Base-by-base conservation (phyloP, 2,113 vertebrate genomes). In the Oplegnathus fasciatus region DNA sequence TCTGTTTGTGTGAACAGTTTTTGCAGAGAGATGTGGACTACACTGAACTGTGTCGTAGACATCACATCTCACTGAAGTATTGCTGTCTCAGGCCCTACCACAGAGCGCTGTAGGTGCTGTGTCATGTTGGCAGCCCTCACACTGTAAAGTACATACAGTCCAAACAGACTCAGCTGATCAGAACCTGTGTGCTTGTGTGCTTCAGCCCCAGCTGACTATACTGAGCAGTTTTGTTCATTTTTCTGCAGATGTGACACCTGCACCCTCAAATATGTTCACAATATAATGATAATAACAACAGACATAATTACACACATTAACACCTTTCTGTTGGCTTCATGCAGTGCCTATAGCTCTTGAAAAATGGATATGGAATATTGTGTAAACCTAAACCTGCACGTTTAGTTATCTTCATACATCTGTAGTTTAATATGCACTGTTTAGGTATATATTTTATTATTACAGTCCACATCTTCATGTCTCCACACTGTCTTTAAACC, bases 41-140 rank as follows among this genome's bases (percentile, higher is more conserved):
- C 74, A 37, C 22, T 70, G 57, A 71, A 62, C 32, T 22, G 30
- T 71, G 5, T n/a, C 48, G 58, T 26, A 32, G 26, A 58, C 37
- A 46, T 62, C 83, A 37, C 74, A n/a, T 62, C 69, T 58, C 57
- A 1, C 72, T 80, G 28, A 76, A 48, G 72, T 62, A 24, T 70
- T 62, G 40, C n/a, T 65, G 50, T 78, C 71, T 80, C 26, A 9
- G 40, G 55, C 26, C 24, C 4, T 0, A 2, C 50, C 50, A 17
- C 30, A 50, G 22, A 55, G 11, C 20, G 0, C 69, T 73, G 67
- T n/a, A 67, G 66, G 34, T 58, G 66, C 73, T 60, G 28, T 17
- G 42, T 66, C 34, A 58, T 48, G 48, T 55, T 6, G 50, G 60
- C 58, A 71, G 58, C 57, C 46, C 0, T 54, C 70, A n/a, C 22